Evolutionary conservation across 2,113 vertebrate genomes (phyloP).

Genomic region (Bos javanicus): DNA sequence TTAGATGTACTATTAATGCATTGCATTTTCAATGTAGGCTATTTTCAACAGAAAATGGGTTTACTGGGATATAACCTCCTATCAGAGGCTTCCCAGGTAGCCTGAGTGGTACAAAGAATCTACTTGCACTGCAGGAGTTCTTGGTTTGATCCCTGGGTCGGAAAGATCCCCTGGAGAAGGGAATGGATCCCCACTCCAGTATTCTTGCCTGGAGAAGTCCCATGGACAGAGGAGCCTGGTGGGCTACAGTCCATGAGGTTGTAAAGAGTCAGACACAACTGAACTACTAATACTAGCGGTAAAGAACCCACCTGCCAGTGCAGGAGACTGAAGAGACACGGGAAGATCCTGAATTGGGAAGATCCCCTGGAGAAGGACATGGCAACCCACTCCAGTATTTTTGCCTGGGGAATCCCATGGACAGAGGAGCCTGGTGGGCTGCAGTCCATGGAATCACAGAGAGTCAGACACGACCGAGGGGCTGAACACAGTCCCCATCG

Average conservation of each 20-base stretch:
- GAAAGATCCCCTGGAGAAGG: neutral
- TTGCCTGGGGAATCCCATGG: neutral
- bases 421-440: neutral
- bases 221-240: neutral
- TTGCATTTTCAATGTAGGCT: neutral
- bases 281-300: neutral
- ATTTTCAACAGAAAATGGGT: neutral
- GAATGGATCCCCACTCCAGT: neutral
- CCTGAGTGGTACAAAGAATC: neutral
- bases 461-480: accelerated
- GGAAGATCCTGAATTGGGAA: neutral
- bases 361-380: neutral
- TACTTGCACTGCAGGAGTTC: neutral
- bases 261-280: neutral
- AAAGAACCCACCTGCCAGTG: neutral
- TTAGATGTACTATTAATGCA: neutral
- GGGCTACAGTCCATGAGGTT: neutral
- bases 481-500: neutral
- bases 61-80: neutral
- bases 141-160: neutral
- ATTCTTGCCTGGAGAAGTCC: neutral
- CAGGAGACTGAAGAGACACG: neutral
- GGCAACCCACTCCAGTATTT: neutral
- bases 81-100: neutral
- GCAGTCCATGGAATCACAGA: neutral